phyloP scores from a whole-genome alignment of 1,140 invertebrate genomes.

The Diachasma alloeum region DNA sequence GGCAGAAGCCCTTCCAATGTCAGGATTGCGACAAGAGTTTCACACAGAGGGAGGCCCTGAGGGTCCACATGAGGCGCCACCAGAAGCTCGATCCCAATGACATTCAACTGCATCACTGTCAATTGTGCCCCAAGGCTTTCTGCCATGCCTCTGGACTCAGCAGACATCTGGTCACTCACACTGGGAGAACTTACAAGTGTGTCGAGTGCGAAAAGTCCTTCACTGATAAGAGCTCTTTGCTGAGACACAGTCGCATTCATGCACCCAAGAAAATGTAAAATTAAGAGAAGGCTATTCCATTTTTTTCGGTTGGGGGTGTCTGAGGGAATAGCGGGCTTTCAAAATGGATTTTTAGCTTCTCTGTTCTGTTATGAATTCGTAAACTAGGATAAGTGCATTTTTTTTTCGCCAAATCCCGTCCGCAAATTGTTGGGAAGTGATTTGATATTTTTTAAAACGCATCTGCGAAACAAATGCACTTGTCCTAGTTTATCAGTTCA shows the following conservation, averaged over 20 bases:
- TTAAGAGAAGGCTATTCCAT: too few relatives aligned
- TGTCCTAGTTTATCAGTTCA: too few relatives aligned
- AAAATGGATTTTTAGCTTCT: too few relatives aligned
- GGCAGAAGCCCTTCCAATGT: slow-evolving; percentile 83
- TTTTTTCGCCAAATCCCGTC: too few relatives aligned
- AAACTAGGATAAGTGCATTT: too few relatives aligned
- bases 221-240: slow-evolving; percentile 74
- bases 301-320: too few relatives aligned
- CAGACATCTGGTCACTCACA: slow-evolving; percentile 75
- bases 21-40: slow-evolving; percentile 78
- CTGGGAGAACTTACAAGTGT: slow-evolving; percentile 73
- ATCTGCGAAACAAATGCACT: too few relatives aligned
- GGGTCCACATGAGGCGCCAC: slow-evolving; percentile 71
- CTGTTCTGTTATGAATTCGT: too few relatives aligned
- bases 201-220: slow-evolving; percentile 74
- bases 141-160: slow-evolving; percentile 75
- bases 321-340: too few relatives aligned
- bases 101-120: slow-evolving; percentile 72
- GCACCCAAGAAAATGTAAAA: slow-evolving; percentile 53
- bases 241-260: slow-evolving; percentile 69
- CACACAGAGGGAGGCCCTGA: slow-evolving; percentile 74
- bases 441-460: too few relatives aligned
- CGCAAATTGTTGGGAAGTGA: too few relatives aligned
- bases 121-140: slow-evolving; percentile 74
- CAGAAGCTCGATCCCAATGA: slow-evolving; percentile 67